These are phyloP conservation scores for Cuculus canorus DNA, from an alignment of 2,797 vertebrate genomes.

Conservation along the genomic window DNA sequence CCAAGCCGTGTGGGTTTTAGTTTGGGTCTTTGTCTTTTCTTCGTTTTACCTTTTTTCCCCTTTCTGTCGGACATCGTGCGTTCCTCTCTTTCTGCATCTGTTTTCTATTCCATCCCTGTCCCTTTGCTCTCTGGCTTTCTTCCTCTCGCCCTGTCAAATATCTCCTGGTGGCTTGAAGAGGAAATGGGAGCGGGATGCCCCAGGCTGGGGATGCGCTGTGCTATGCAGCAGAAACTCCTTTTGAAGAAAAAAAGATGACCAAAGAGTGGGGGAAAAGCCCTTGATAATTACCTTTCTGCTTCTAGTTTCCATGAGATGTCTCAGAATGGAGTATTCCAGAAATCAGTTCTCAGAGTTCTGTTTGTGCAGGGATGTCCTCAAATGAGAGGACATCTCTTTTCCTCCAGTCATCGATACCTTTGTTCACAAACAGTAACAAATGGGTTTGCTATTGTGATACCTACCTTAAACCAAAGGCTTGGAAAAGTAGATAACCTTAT, in stretches of 20 bases:
- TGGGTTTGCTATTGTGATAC: neutral
- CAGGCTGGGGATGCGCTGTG: neutral
- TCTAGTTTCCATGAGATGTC: neutral
- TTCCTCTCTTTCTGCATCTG: conserved; percentile 48
- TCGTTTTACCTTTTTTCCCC: neutral
- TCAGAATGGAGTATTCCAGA: neutral
- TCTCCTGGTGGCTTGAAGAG: conserved; percentile 15
- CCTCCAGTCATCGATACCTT: neutral
- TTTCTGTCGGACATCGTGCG: neutral
- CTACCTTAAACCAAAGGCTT: neutral
- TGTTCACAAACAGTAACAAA: neutral
- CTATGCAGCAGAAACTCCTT: neutral
- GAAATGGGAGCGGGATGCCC: conserved; percentile 42
- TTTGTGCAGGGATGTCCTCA: neutral
- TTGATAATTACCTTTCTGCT: neutral
- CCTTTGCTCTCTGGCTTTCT: conserved; percentile 16
- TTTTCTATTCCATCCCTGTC: conserved; percentile 45
- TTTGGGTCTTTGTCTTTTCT: neutral
- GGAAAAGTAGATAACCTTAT: neutral
- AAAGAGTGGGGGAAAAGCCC: neutral
- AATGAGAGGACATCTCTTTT: neutral
- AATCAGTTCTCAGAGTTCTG: neutral
- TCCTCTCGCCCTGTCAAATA: conserved; percentile 49
- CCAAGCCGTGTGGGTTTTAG: neutral
- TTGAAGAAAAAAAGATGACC: no score